A percentile compares a stretch with the other conserved stretches of the same genome.
Evolutionary conservation across 2,888 invertebrate genomes (phyloP).

Genomic region (Molanna angustata): DNA sequence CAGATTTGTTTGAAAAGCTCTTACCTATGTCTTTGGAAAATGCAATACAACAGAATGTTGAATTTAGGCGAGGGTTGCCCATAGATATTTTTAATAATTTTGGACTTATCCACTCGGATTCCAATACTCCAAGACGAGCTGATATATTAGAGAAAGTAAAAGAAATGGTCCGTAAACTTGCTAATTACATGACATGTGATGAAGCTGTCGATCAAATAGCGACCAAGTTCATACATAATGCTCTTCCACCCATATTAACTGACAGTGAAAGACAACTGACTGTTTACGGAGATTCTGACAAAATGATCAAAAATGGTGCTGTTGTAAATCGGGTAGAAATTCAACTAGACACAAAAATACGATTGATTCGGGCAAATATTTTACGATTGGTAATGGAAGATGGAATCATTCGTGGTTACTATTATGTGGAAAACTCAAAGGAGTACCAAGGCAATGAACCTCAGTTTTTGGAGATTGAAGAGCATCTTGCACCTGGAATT

Average conservation of each 20-base stretch:
- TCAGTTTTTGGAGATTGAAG: slow-evolving; percentile 72
- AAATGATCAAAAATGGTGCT: slow-evolving; percentile 59
- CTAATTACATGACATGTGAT: slow-evolving; percentile 60
- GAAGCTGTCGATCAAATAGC: slow-evolving; percentile 84
- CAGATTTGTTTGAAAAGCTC: slow-evolving; percentile 79
- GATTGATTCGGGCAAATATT: slow-evolving; percentile 58
- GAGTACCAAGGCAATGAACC: slow-evolving; percentile 81
- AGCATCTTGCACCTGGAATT: slow-evolving; percentile 65
- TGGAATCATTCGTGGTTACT: slow-evolving; percentile 65
- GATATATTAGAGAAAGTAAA: slow-evolving; percentile 54
- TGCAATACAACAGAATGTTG: slow-evolving; percentile 68
- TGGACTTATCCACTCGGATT: slow-evolving; percentile 66
- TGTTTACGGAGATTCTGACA: slow-evolving; percentile 69
- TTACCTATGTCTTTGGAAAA: slow-evolving; percentile 71
- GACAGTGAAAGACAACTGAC: slow-evolving; percentile 66
- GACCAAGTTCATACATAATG: slow-evolving; percentile 79
- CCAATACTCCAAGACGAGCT: slow-evolving; percentile 45
- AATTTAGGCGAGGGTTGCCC: slow-evolving; percentile 77
- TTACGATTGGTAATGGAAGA: slow-evolving; percentile 65
- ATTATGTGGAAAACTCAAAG: slow-evolving; percentile 79
- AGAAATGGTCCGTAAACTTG: slow-evolving; percentile 57
- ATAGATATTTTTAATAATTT: slow-evolving; percentile 70
- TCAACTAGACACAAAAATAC: slow-evolving; percentile 60
- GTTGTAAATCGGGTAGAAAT: slow-evolving; percentile 66
- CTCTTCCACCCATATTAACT: slow-evolving; percentile 78